Evolutionary conservation across 2,888 invertebrate species (phyloP), one percentile per base, ranked within the genome.

Genomic region (Blastobasis adustella): DNA sequence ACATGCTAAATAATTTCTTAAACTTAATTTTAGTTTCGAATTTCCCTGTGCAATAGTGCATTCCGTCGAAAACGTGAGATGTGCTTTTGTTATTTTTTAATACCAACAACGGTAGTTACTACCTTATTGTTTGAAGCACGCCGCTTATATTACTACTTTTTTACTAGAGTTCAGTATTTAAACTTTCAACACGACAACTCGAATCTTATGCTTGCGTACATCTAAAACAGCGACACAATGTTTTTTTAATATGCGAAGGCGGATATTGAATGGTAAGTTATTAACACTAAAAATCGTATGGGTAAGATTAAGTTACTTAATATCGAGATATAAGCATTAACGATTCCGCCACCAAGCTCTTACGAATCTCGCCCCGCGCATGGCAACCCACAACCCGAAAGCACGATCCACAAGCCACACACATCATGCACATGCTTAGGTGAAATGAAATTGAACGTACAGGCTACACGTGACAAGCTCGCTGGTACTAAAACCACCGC

Each of bases 401-500:
- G 47, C 41, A 40, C 10, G n/a, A 5, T 47, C 42, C 41, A 47
- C 39, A 47, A 44, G 49, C 45, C 58, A 60, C 63, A 61, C 61
- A 61, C 60, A 63, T 58, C 67, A 69, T 66, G 62, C 65, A 63
- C 73, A 74, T 73, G 71, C 73, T 63, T 64, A 80, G 53, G 81
- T 82, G 80, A 68, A 69, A 79, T 71, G 76, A 76, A 80, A 60
- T 64, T 65, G 58, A 70, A 88, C 88, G 85, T 88, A 87, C 87
- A 84, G 75, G 69, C 75, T 77, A 64, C 80, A 77, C 69, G 76
- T 74, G 77, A 76, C 67, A 84, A 83, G 76, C 77, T 75, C 76
- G 82, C 85, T 75, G 85, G 85, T 81, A 76, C 73, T 82, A 82
- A 85, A 83, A 84, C 83, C 88, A 87, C 87, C 85, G 86, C 85